Percentiles rank a stretch among this genome's conserved stretches.
Evolutionary conservation across 2,797 vertebrate genomes (phyloP).

Genomic region (Champsocephalus esox): DNA sequence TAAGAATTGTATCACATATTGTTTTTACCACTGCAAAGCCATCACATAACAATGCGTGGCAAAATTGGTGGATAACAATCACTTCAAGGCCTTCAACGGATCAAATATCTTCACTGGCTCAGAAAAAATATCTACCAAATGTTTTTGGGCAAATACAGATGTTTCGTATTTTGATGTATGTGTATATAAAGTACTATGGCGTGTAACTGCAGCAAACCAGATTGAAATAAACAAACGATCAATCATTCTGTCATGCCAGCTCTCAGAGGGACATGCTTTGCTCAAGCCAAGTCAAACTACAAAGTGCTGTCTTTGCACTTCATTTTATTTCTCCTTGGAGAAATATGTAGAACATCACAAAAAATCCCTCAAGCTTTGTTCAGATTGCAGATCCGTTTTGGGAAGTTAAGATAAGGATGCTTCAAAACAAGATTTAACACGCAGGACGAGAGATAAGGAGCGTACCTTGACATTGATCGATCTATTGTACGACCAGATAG

Average conservation of each 20-base stretch:
- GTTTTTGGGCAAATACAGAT: not conserved
- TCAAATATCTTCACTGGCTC: not conserved
- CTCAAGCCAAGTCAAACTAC: constrained; percentile 20
- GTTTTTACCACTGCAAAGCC: not conserved
- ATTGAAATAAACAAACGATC: constrained; percentile 36
- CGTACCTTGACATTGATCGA: constrained; percentile 31
- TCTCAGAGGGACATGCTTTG: constrained; percentile 16
- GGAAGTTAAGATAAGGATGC: constrained; percentile 48
- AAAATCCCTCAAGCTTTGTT: constrained; percentile 39
- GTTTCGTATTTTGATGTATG: not conserved
- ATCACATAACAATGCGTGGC: not conserved
- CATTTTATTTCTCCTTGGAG: constrained; percentile 37
- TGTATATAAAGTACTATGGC: not conserved
- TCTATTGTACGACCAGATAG: constrained; percentile 37
- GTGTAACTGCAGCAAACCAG: not conserved
- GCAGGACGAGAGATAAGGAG: constrained; percentile 58
- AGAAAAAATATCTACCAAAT: not conserved
- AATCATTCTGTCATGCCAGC: constrained; percentile 31
- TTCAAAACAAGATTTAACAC: constrained; percentile 67
- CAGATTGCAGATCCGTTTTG: constrained; percentile 30
- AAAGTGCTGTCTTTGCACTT: constrained; percentile 8
- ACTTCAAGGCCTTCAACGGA: constrained; percentile 2
- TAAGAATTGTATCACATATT: constrained; percentile 6
- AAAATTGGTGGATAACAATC: constrained; percentile 2
- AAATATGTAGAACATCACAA: constrained; percentile 5